Base-by-base conservation (phyloP, 2,888 invertebrate genomes). In the Ectemnius lituratus region DNA sequence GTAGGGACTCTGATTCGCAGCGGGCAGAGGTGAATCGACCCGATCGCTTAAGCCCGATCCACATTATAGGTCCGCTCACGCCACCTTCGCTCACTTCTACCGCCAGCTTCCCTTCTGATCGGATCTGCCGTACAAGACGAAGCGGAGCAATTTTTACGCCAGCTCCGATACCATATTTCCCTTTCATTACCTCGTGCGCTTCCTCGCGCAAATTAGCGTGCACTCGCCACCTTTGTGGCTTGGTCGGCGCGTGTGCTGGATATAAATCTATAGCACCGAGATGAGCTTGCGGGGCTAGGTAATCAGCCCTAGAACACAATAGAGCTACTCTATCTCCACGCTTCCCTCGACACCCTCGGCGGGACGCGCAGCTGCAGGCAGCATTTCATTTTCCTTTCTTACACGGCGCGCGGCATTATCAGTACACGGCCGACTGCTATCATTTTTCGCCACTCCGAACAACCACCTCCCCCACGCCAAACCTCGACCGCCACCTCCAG, bases 371-470 rank as follows among this genome's bases (percentile, higher is more conserved):
- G 70, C 68, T 67, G 56, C 63, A 71, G 57, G 67, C 82, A 56
- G 66, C 72, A 75, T 77, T 81, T 77, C 80, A 80, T 81, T 80
- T 80, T 77, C 80, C 80, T 80, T 82, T 77, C 82, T 80, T 75
- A 73, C 70, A 37, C 59, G 59, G n/a, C 37, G 37, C 60, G 64
- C 57, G 75, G 73, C 73, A 82, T 80, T 75, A 77, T 81, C 77
- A 76, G 75, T 71, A 77, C 73, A 68, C 70, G 28, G 60, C 45
- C 49, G 67, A 4, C 70, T 64, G 62, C 59, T 82, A 81, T 82
- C 82, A 75, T 79, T 81, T 82, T 79, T 75, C 82, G 73, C 74
- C 79, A 76, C 75, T 82, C 52, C 8, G 52, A 11, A 2, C 14
- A 4, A 52, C 16, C 16, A 23, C 16, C 52, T 14, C n/a, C 4